phyloP scores from a whole-genome alignment of 2,797 vertebrate species.

The Clarias laeviceps region DNA sequence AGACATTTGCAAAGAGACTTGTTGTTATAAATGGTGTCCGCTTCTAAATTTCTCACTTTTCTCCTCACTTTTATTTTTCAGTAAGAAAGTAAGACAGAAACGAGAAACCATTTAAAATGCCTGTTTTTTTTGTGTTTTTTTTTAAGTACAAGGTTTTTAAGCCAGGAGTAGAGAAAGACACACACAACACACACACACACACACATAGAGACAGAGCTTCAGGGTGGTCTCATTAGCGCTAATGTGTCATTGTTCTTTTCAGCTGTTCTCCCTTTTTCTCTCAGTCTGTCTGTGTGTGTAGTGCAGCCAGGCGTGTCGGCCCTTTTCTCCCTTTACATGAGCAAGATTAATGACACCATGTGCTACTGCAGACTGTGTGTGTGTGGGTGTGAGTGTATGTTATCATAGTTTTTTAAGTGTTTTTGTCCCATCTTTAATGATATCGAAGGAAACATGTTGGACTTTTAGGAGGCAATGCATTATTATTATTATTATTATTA shows the following conservation, averaged over 20 bases:
- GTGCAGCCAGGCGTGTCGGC: constrained; percentile 32
- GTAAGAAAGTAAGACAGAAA: background rate
- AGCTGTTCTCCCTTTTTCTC: constrained; percentile 32
- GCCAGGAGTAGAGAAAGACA: constrained; percentile 4
- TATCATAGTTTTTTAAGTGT: background rate
- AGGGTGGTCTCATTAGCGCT: constrained; percentile 67
- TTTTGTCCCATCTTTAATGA: background rate
- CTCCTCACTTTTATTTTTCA: background rate
- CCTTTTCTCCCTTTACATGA: constrained; percentile 39
- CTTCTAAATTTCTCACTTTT: background rate
- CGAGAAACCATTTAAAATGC: background rate
- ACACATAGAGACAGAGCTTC: constrained; percentile 41
- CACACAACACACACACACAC: constrained; percentile 42
- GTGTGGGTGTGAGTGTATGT: constrained; percentile 12
- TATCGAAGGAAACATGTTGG: background rate
- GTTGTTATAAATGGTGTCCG: too few species aligned
- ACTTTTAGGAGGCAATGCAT: background rate
- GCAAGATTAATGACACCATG: constrained; percentile 46
- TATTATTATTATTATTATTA: background rate
- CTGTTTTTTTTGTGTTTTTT: background rate
- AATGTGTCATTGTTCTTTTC: constrained; percentile 35
- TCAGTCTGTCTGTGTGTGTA: constrained; percentile 32
- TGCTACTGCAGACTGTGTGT: constrained; percentile 37
- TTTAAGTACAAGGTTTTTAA: constrained; percentile 13
- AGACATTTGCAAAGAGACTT: background rate